Evolutionary conservation across 2,888 invertebrate genomes (phyloP).

Genomic region (Merodon equestris): DNA sequence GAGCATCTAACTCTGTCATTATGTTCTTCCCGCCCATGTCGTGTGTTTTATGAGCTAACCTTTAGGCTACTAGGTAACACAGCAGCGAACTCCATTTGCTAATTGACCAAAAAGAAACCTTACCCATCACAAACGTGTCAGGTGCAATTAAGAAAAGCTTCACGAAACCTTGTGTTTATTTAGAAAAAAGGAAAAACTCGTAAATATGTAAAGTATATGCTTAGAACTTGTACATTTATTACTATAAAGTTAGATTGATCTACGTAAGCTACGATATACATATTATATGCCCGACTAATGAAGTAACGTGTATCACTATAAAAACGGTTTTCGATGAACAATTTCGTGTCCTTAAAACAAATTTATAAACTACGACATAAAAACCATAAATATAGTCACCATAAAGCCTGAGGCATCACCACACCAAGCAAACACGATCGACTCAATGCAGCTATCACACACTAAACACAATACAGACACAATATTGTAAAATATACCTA

Average conservation of each 20-base stretch:
- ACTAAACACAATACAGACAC: constrained; percentile 25
- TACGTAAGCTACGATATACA: constrained; percentile 31
- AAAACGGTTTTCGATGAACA: constrained; percentile 44
- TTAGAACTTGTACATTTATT: constrained; percentile 43
- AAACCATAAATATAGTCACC: neutral
- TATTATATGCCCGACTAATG: neutral
- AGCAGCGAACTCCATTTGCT: too few species aligned
- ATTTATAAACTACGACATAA: too few species aligned
- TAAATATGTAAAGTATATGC: neutral
- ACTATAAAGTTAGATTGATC: constrained; percentile 17
- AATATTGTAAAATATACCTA: constrained; percentile 40
- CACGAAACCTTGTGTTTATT: too few species aligned
- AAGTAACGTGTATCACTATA: constrained; percentile 28
- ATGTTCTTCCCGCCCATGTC: too few species aligned
- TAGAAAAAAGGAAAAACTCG: too few species aligned
- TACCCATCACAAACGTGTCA: too few species aligned
- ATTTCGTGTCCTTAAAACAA: constrained; percentile 36
- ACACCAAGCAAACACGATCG: constrained; percentile 7
- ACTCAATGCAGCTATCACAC: constrained; percentile 16
- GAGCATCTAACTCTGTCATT: too few species aligned
- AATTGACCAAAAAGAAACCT: too few species aligned
- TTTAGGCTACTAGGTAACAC: too few species aligned
- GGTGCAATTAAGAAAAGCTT: too few species aligned
- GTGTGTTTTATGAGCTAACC: too few species aligned
- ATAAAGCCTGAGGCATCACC: neutral